Evolutionary conservation across 1,140 invertebrate species (phyloP).

Genomic region (Macrobrachium nipponense): DNA sequence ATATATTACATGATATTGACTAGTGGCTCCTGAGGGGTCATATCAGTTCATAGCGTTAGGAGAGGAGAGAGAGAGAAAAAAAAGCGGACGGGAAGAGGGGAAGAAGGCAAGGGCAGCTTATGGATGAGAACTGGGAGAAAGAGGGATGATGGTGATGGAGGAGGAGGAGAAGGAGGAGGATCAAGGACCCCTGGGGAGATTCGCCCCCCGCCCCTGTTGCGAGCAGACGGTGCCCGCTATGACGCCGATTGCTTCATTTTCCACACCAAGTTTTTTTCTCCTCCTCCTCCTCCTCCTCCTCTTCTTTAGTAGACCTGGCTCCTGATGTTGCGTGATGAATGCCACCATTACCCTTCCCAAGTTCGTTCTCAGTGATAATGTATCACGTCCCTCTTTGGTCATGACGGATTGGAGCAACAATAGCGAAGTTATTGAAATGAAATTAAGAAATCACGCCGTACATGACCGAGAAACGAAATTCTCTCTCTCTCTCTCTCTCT

Average conservation of each 20-base stretch:
- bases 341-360: too few species aligned
- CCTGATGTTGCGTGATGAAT: too few species aligned
- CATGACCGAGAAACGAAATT: too few species aligned
- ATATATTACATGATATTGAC: conserved; percentile 53
- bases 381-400: too few species aligned
- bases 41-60: neutral
- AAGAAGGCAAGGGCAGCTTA: neutral
- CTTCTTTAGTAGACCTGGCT: too few species aligned
- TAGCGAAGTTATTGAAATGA: too few species aligned
- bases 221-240: conserved; percentile 2
- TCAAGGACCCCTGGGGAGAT: neutral
- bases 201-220: neutral
- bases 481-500: conserved; percentile 6
- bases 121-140: neutral
- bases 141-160: conserved; percentile 4
- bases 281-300: neutral
- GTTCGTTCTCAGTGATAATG: too few species aligned
- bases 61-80: neutral
- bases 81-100: neutral
- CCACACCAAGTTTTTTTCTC: neutral
- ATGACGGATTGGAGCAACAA: too few species aligned
- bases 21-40: conserved; percentile 39
- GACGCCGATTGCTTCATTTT: conserved; percentile 14
- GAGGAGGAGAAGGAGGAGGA: neutral
- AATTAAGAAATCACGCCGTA: too few species aligned